Percentiles rank a stretch among this genome's conserved stretches.
Evolutionary conservation across 2,888 invertebrate genomes (phyloP).

Genomic region (Caenorhabditis virilis): DNA sequence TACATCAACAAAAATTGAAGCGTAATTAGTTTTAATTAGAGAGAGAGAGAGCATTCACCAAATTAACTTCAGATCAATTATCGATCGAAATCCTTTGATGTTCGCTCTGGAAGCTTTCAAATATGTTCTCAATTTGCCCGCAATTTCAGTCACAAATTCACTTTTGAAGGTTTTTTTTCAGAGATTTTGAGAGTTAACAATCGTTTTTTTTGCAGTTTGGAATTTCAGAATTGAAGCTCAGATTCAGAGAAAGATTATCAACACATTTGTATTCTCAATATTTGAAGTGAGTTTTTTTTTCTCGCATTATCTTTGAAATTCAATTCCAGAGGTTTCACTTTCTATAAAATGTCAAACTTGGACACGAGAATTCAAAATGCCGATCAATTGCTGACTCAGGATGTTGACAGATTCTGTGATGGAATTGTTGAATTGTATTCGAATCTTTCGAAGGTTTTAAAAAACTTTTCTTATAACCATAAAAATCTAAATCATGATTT

Average conservation of each 20-base stretch:
- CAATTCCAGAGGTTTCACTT: conserved; percentile 73
- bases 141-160: conserved; percentile 92
- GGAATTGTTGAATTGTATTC: conserved; percentile 93
- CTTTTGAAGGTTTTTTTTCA: conserved; percentile 77
- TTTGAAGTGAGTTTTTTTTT: conserved; percentile 77
- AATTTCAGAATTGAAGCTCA: conserved; percentile 87
- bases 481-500: conserved; percentile 30
- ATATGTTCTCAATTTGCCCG: conserved; percentile 84
- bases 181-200: conserved; percentile 16
- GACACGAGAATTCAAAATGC: conserved; percentile 93
- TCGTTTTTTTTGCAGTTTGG: conserved; percentile 17
- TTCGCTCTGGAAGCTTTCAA: conserved; percentile 80
- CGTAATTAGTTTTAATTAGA: conserved; percentile 70
- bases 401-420: conserved; percentile 95
- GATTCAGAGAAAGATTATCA: conserved; percentile 86
- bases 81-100: conserved; percentile 81
- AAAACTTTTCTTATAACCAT: not conserved
- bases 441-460: conserved; percentile 82
- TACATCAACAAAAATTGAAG: conserved; percentile 89
- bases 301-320: too few relatives aligned
- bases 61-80: conserved; percentile 81
- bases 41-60: not conserved
- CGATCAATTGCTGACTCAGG: conserved; percentile 92
- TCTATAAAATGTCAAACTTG: conserved; percentile 87
- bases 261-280: conserved; percentile 87